A percentile compares a stretch with the other conserved stretches of the same genome.
phyloP scores from a whole-genome alignment of 2,797 vertebrate genomes.

The Hipposideros larvatus region DNA sequence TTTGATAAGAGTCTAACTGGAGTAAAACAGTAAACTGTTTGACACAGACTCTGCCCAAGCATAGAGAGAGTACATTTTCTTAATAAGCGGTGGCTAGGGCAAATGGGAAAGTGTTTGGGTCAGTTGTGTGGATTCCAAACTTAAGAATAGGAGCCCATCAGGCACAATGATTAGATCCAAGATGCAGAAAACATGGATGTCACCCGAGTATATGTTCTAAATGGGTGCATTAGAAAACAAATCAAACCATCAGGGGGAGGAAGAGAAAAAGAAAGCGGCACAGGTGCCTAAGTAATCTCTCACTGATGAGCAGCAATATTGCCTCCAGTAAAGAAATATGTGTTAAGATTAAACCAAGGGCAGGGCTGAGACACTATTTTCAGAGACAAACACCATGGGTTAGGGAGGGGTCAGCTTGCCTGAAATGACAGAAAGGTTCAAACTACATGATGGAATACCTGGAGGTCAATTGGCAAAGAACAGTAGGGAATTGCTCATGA shows the following conservation, averaged over 20 bases:
- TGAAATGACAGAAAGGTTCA: constrained; percentile 34
- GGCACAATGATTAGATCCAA: constrained; percentile 9
- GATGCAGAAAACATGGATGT: background rate
- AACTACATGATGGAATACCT: background rate
- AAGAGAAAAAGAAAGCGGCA: background rate
- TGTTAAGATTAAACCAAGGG: constrained; percentile 16
- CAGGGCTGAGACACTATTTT: constrained; percentile 36
- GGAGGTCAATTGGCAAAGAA: constrained; percentile 67
- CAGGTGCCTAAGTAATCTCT: constrained; percentile 46
- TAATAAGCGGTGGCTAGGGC: background rate
- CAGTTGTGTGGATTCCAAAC: background rate
- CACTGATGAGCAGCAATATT: constrained; percentile 43
- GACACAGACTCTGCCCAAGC: background rate
- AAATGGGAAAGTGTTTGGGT: background rate
- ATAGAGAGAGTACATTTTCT: background rate
- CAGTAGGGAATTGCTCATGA: constrained; percentile 66
- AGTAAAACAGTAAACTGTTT: background rate
- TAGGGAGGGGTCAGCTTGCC: background rate
- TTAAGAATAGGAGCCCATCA: background rate
- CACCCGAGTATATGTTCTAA: background rate
- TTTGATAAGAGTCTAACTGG: background rate
- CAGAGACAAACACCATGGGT: constrained; percentile 37
- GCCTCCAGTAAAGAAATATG: background rate
- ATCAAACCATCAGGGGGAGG: constrained; percentile 10
- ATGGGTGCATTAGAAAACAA: constrained; percentile 53